A percentile compares a stretch with the other conserved stretches of the same genome.
Conservation (phyloP, 2,113 vertebrate genomes). For the cattle (Bos taurus) region ARS-UCD2.0 NC_037330.1:35555001-35555500, state of each 20-base stretch:
- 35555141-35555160: not conserved
- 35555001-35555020: not conserved
- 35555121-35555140: not conserved
- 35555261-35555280: not conserved
- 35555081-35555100: not conserved
- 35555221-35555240: not conserved
- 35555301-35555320: conserved; percentile 16
- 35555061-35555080: not conserved
- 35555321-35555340: not conserved
- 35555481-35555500: not conserved
- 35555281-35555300: conserved; percentile 22
- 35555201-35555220: not conserved
- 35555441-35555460: not conserved
- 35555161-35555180: not conserved
- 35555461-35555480: not conserved
- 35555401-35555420: not conserved
- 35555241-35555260: not conserved
- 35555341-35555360: not conserved
- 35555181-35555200: conserved; percentile 9
- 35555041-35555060: not conserved
- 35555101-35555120: not conserved
- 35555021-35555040: not conserved
- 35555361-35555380: conserved; percentile 6
- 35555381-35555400: not conserved
- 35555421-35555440: not conserved